A percentile compares a stretch with the other conserved stretches of the same genome.
phyloP scores from a whole-genome alignment of 2,113 vertebrate genomes.

The Craseonycteris thonglongyai region DNA sequence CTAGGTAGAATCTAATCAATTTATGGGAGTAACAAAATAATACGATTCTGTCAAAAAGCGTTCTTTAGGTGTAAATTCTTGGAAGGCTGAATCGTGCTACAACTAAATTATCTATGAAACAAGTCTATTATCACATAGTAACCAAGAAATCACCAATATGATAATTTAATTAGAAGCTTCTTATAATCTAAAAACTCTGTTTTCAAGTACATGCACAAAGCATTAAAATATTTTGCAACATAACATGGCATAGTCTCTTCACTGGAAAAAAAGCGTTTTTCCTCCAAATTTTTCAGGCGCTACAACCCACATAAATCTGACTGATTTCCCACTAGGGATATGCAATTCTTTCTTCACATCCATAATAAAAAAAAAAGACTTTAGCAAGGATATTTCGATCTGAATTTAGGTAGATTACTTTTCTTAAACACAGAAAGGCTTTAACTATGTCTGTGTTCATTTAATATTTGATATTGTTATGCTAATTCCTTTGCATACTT shows the following conservation, averaged over 20 bases:
- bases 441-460: neutral
- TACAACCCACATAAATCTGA: neutral
- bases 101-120: neutral
- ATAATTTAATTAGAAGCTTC: neutral
- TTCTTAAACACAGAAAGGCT: neutral
- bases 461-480: conserved; percentile 16
- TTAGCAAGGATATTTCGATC: neutral
- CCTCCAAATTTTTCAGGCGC: neutral
- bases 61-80: neutral
- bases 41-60: neutral
- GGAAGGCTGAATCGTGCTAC: neutral
- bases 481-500: neutral
- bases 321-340: neutral
- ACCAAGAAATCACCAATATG: neutral
- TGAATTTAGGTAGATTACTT: neutral
- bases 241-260: neutral
- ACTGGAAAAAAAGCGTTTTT: neutral
- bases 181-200: neutral
- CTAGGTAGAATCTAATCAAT: neutral
- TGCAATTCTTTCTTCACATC: neutral
- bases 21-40: neutral
- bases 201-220: neutral
- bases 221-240: neutral
- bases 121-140: neutral
- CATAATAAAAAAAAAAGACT: neutral